Percentiles rank a stretch among this genome's conserved stretches.
These are phyloP conservation scores for Apis laboriosa DNA, from an alignment of 1,140 invertebrate species.

Conservation along the genomic window DNA sequence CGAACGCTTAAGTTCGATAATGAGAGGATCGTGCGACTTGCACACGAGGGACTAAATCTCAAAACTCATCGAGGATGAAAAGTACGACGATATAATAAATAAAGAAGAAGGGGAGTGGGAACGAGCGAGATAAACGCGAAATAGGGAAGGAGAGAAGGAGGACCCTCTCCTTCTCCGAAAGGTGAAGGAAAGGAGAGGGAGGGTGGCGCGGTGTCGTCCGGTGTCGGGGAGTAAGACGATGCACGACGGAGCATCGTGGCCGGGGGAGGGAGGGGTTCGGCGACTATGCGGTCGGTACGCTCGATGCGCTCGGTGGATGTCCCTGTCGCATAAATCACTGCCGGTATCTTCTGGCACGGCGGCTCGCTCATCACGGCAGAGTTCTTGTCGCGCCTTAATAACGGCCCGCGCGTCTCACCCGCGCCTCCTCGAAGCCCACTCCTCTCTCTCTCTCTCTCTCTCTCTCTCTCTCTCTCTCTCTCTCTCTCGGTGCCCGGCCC, in stretches of 20 bases:
- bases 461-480: conserved; percentile 48
- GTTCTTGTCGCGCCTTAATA: conserved; percentile 82
- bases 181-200: conserved; percentile 11
- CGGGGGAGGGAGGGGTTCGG: conserved; percentile 24
- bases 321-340: conserved; percentile 79
- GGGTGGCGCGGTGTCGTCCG: conserved; percentile 44
- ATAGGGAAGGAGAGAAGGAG: no score
- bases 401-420: conserved; percentile 75
- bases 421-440: conserved; percentile 58
- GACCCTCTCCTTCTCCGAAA: no score
- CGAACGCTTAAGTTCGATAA: no score
- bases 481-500: background rate
- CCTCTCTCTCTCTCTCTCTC: conserved; percentile 51
- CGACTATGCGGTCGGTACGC: conserved; percentile 39
- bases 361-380: conserved; percentile 78
- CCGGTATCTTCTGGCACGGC: conserved; percentile 78
- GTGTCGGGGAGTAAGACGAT: conserved; percentile 50
- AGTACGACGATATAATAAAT: no score
- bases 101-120: no score
- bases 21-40: no score
- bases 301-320: conserved; percentile 66
- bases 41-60: no score
- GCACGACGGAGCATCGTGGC: conserved; percentile 31
- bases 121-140: no score
- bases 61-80: no score